A percentile compares a stretch with the other conserved stretches of the same genome.
Evolutionary conservation across 2,797 vertebrate species (phyloP).

Genomic region (Helicolenus hilgendorfi): DNA sequence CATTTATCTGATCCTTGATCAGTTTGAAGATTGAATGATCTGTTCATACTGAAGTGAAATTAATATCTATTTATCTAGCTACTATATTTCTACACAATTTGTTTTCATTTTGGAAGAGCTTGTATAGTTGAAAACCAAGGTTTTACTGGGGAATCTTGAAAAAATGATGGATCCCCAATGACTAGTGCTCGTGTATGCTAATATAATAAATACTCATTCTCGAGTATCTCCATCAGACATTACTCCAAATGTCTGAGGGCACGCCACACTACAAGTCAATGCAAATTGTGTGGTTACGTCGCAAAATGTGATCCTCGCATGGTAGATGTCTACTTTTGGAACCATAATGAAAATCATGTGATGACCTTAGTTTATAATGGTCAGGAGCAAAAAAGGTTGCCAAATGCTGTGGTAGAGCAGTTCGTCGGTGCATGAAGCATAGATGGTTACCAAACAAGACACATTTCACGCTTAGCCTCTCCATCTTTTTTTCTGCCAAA

Average conservation of each 20-base stretch:
- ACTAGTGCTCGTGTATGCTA: background rate
- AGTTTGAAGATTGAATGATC: background rate
- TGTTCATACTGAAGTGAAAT: background rate
- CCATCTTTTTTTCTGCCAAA: background rate
- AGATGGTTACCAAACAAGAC: background rate
- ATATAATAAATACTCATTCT: no score
- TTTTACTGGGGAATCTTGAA: background rate
- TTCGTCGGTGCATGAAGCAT: background rate
- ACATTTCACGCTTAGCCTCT: background rate
- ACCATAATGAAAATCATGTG: background rate
- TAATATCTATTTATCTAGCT: background rate
- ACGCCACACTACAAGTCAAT: background rate
- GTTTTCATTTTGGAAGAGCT: background rate
- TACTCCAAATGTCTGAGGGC: background rate
- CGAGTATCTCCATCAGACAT: background rate
- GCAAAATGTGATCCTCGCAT: background rate
- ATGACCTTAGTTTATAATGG: background rate
- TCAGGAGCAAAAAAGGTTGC: background rate
- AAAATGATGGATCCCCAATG: background rate
- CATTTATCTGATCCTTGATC: background rate
- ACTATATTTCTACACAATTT: background rate
- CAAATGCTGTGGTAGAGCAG: background rate
- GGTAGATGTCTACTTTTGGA: background rate
- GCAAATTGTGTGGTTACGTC: background rate
- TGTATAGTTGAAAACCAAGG: background rate